These are phyloP conservation scores for Bothrops jararaca DNA, from an alignment of 2,113 vertebrate species.

Conservation along the genomic window DNA sequence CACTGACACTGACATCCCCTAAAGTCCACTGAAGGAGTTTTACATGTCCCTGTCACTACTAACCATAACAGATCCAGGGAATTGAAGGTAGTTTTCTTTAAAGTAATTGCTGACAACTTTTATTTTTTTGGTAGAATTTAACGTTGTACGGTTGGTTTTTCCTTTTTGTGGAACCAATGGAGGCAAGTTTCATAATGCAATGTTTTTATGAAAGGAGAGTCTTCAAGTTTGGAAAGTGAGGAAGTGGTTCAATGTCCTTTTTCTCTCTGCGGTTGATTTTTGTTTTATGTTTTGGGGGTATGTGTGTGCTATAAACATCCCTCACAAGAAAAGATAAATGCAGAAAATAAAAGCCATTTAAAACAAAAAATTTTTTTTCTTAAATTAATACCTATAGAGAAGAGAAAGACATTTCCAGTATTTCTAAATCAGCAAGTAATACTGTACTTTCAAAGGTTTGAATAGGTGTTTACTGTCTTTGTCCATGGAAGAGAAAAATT, in stretches of 20 bases:
- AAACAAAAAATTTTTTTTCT: too few relatives aligned
- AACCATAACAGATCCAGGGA: not conserved
- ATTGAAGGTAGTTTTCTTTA: not conserved
- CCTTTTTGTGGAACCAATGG: not conserved
- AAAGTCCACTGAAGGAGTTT: not conserved
- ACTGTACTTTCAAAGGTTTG: not conserved
- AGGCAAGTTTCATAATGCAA: not conserved
- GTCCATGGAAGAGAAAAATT: not conserved
- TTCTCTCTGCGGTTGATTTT: not conserved
- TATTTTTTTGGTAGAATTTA: not conserved
- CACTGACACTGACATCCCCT: too few relatives aligned
- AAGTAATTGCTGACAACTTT: not conserved
- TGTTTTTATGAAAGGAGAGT: not conserved
- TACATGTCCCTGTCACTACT: not conserved
- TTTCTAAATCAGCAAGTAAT: not conserved
- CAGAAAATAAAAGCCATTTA: not conserved
- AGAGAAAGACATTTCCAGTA: not conserved
- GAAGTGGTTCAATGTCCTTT: not conserved
- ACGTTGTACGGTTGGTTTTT: not conserved
- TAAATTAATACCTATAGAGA: too few relatives aligned
- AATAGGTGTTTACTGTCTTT: not conserved
- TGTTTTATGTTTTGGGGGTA: not conserved
- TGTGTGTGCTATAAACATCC: not conserved
- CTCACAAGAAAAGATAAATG: not conserved
- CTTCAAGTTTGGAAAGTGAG: not conserved